Evolutionary conservation across 2,113 vertebrate species (phyloP).

Genomic region (Willisornis vidua): DNA sequence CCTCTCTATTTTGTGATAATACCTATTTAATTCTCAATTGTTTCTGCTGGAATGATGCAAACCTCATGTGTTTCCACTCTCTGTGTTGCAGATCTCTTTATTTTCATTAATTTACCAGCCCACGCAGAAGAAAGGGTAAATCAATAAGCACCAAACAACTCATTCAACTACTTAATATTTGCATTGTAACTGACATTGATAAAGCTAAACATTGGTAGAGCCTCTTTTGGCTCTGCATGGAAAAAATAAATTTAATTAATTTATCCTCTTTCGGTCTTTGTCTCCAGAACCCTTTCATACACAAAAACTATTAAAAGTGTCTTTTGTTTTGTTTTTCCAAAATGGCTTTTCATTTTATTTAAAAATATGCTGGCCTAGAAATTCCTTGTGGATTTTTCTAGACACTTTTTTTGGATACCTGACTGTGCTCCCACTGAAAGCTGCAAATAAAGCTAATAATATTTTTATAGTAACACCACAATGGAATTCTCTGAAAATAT

Average conservation of each 20-base stretch:
- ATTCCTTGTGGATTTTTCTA: neutral
- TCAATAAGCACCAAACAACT: neutral
- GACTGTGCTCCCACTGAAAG: neutral
- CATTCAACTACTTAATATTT: neutral
- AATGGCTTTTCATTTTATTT: too few species aligned
- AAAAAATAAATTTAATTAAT: neutral
- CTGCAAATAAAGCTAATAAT: neutral
- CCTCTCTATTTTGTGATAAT: neutral
- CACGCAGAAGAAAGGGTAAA: constrained; percentile 9
- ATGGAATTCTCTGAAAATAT: neutral
- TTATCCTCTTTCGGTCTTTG: neutral
- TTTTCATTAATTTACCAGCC: neutral
- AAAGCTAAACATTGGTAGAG: neutral
- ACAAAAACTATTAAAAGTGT: neutral
- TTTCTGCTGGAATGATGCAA: neutral
- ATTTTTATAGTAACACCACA: neutral
- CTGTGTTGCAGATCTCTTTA: neutral
- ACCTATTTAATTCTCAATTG: neutral
- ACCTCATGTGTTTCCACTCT: neutral
- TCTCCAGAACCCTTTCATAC: neutral
- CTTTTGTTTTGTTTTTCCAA: too few species aligned
- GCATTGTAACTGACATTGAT: neutral
- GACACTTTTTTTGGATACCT: neutral
- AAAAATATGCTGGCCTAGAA: too few species aligned
- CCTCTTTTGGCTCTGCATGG: neutral